Conservation (phyloP, 2,113 vertebrate species). For the Lophochroa leadbeateri region DNA sequence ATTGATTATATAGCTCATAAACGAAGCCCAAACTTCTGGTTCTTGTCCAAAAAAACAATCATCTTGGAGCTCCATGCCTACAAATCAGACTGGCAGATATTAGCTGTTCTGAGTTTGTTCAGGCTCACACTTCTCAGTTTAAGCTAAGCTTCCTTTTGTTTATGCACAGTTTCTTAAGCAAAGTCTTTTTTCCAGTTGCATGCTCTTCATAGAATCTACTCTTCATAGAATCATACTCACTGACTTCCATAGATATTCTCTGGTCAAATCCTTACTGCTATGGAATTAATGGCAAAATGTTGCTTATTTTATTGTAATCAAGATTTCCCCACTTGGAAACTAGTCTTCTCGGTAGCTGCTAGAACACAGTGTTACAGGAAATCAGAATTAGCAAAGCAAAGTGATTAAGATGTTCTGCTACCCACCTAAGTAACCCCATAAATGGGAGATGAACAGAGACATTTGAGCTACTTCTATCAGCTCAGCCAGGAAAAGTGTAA, state of each 20-base stretch:
- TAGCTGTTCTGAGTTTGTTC: neutral
- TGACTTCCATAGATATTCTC: neutral
- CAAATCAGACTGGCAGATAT: constrained; percentile 4
- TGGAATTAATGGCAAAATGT: neutral
- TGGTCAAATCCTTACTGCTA: neutral
- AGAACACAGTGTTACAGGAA: neutral
- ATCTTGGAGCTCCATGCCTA: neutral
- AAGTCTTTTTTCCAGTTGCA: neutral
- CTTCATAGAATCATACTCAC: neutral
- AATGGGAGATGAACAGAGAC: neutral
- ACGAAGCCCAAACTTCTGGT: constrained; percentile 18
- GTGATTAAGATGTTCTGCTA: neutral
- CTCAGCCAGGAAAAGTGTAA: neutral
- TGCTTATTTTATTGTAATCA: neutral
- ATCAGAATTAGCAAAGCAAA: neutral
- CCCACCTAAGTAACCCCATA: neutral
- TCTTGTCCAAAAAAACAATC: neutral
- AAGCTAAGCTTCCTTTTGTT: neutral
- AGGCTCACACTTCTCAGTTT: neutral
- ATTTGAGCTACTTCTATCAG: neutral
- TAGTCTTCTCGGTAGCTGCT: neutral
- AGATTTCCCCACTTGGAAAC: neutral
- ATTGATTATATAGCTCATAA: constrained; percentile 32
- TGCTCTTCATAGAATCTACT: neutral
- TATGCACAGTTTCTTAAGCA: neutral